Percentiles rank a stretch among this genome's conserved stretches.
Conservation (phyloP, 1,140 invertebrate genomes). For the Palaemon carinicauda region DNA sequence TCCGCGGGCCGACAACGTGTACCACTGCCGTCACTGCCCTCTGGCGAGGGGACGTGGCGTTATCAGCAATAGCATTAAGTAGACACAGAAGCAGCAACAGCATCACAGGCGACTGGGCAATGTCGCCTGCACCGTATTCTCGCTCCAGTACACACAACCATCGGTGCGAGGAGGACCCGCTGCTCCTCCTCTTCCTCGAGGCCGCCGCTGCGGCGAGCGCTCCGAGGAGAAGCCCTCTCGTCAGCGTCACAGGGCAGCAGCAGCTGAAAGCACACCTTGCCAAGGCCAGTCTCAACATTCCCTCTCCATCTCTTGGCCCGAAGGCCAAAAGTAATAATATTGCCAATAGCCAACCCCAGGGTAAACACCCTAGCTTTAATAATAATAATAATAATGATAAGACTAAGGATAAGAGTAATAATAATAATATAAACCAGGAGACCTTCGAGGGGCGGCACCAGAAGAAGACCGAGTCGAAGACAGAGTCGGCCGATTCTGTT, state of each 20-base stretch:
- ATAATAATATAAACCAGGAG: too few relatives aligned
- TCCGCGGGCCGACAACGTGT: neutral
- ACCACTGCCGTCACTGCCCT: conserved; percentile 17
- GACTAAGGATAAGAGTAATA: neutral
- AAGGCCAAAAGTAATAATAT: conserved; percentile 20
- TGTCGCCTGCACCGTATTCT: too few relatives aligned
- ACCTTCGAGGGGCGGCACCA: too few relatives aligned
- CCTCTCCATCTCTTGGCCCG: neutral
- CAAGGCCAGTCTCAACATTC: conserved; percentile 57
- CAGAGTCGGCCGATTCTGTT: too few relatives aligned
- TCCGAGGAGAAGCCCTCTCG: conserved; percentile 25
- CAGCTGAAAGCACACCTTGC: conserved; percentile 27
- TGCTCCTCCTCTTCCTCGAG: neutral
- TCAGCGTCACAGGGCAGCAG: neutral
- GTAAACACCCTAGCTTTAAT: conserved; percentile 58
- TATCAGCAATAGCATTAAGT: conserved; percentile 25
- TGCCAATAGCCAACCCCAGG: conserved; percentile 56
- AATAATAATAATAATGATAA: conserved; percentile 23
- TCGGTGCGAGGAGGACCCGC: too few relatives aligned
- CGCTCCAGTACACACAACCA: too few relatives aligned
- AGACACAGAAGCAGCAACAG: neutral
- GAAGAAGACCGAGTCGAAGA: too few relatives aligned
- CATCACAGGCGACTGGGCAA: too few relatives aligned
- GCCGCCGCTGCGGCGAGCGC: neutral
- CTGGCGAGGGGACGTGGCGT: conserved; percentile 24